A percentile compares a stretch with the other conserved stretches of the same genome.
phyloP scores from a whole-genome alignment of 2,888 invertebrate species.

The Rhaphigaster nebulosa region DNA sequence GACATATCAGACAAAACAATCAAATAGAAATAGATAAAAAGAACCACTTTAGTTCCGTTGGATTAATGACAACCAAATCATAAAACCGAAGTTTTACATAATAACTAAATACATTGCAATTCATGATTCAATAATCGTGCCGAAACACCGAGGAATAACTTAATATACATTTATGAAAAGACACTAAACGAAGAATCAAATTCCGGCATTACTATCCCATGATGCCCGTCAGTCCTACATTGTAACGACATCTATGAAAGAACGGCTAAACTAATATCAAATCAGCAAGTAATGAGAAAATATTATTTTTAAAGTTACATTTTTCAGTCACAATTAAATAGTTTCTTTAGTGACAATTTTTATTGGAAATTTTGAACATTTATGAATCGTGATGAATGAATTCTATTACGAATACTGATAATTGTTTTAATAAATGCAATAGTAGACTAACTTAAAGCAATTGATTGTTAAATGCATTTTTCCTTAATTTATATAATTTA shows the following conservation, averaged over 20 bases:
- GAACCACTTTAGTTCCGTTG: neutral
- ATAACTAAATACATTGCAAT: neutral
- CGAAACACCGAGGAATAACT: neutral
- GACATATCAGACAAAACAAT: conserved; percentile 33
- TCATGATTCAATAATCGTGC: conserved; percentile 36
- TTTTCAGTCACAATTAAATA: neutral
- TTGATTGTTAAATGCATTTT: neutral
- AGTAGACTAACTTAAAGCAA: neutral
- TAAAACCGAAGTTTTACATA: neutral
- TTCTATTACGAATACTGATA: neutral
- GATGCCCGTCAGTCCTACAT: neutral
- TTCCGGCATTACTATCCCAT: conserved; percentile 61
- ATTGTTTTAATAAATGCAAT: neutral
- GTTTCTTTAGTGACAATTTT: neutral
- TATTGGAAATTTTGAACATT: neutral
- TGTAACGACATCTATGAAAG: neutral
- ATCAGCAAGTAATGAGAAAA: too few species aligned
- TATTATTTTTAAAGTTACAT: too few species aligned
- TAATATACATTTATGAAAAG: conserved; percentile 3
- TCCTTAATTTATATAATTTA: too few species aligned
- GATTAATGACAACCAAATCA: conserved; percentile 2
- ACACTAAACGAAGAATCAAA: conserved; percentile 36
- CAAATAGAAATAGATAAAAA: conserved; percentile 42
- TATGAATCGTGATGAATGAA: neutral
- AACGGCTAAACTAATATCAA: neutral